Evolutionary conservation across 2,888 invertebrate genomes (phyloP).

Genomic region (Ormyrus nitidulus): DNA sequence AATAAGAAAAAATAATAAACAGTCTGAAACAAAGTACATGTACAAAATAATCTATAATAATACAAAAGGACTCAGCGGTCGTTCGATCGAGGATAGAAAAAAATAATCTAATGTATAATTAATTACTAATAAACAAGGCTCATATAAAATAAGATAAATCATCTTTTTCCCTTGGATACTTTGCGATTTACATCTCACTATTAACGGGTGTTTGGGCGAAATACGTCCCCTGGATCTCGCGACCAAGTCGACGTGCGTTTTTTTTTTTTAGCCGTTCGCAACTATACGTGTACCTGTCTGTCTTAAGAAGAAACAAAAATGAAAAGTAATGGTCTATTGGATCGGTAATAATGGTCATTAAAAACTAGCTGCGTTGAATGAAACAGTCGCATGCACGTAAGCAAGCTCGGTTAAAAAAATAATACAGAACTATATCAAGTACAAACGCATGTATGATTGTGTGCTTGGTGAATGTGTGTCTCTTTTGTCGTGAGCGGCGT

Average conservation of each 20-base stretch:
- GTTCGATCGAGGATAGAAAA: constrained; percentile 40
- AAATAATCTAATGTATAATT: constrained; percentile 44
- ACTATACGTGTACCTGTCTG: constrained; percentile 25
- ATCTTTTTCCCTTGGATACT: constrained; percentile 48
- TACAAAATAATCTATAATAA: constrained; percentile 52
- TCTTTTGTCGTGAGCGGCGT: too few species aligned
- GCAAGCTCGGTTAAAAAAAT: constrained; percentile 54
- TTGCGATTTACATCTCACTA: constrained; percentile 52
- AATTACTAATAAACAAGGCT: constrained; percentile 43
- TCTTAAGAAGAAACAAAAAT: constrained; percentile 49
- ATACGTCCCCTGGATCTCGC: constrained; percentile 43
- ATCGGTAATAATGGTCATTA: constrained; percentile 28
- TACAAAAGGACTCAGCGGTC: constrained; percentile 50
- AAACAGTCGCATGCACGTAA: constrained; percentile 47
- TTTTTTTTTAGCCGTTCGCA: constrained; percentile 23
- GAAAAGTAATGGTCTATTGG: constrained; percentile 1
- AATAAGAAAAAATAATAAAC: constrained; percentile 54
- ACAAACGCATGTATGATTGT: constrained; percentile 46
- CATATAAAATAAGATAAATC: constrained; percentile 50
- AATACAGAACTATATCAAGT: constrained; percentile 51
- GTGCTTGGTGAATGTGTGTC: constrained; percentile 1
- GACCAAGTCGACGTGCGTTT: constrained; percentile 50
- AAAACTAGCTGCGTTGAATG: constrained; percentile 33
- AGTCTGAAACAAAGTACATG: constrained; percentile 55
- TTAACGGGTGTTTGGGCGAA: constrained; percentile 46